Base-by-base conservation (phyloP, 1,140 invertebrate genomes). In the Dryas iulia region DNA sequence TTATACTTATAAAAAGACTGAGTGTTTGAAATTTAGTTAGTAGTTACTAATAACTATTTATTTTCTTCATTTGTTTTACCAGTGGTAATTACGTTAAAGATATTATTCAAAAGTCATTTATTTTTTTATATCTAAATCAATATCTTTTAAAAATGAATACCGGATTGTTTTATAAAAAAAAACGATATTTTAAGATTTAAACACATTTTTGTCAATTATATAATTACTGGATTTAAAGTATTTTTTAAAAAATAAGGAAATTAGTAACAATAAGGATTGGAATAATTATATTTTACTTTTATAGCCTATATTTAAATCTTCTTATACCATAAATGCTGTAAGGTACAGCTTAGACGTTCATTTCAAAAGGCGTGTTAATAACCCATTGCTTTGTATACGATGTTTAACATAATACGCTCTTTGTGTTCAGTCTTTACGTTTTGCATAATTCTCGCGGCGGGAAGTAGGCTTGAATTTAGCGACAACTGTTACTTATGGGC, bases 391-490 rank as follows among this genome's bases (percentile, higher is more conserved):
- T 56, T 61, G 24, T 47, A 28, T 59, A 23, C 14, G 59, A 61
- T 61, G 35, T 31, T 67, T 67, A 54, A 56, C 65, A 52, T 67
- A 67, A 67, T 35, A 31, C 21, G 25, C 58, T 31, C 47, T 66
- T 66, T 60, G 47, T 52, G 18, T 67, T 54, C 31, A 25, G 39
- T 31, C 57, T 59, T 66, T 52, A 31, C 52, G 26, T 53, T 56
- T 64, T 59, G 57, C 65, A 67, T 67, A 56, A 64, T 56, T 56
- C 24, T 26, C 25, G 57, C 26, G n/a, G 59, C 5, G 59, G 33
- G 23, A 39, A 39, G 23, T 39, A 60, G 59, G 33, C 21, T 47
- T 24, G 31, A 24, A 39, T 12, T 61, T 28, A 28, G 59, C 35
- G 59, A 56, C 39, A 21, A 47, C 21, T 25, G 23, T 56, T 26